Evolutionary conservation across 2,888 invertebrate species (phyloP), one percentile per base, ranked within the genome.

Genomic region (Lepidochitona cinerea): DNA sequence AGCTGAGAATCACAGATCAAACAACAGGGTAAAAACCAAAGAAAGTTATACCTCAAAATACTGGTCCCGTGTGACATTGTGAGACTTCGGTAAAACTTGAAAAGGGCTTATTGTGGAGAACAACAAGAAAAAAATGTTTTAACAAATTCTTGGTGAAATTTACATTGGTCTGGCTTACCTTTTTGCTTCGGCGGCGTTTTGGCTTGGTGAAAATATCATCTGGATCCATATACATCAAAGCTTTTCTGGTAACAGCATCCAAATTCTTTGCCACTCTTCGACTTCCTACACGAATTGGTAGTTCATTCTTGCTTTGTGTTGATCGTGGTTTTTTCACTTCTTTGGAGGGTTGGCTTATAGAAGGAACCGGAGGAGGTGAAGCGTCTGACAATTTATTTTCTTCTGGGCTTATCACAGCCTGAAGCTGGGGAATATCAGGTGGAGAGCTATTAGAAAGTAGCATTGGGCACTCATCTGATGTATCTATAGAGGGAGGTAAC

Each of bases 161-260:
- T n/a, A n/a, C n/a, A n/a, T n/a, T n/a, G n/a, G n/a, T n/a, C n/a
- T n/a, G n/a, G 4, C 49, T 59, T 32, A 59, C 59, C 59, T 59
- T 59, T 59, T 29, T 23, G 4, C 32, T 4, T 23, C 9, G 59
- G 23, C 32, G 18, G 4, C 59, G 23, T 26, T 59, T 59, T 1
- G 59, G 59, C 32, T 59, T 66, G 18, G 66, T 35, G 37, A 37
- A 66, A 14, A 66, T n/a, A 9, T 66, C 66, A n/a, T 66, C 66
- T n/a, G 66, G 66, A 26, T 66, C 66, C 37, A 66, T 37, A 54
- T 37, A 67, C 67, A 53, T 67, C 83, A 86, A 80, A 2, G 86
- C 85, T 72, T 87, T 87, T 26, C 87, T 75, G 37, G 83, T 86
- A 3, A 87, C 81, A 37, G 87, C 87, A 82, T 87, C 87, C 37